Evolutionary conservation across 2,888 invertebrate species (phyloP).

Genomic region (Oligia latruncula): DNA sequence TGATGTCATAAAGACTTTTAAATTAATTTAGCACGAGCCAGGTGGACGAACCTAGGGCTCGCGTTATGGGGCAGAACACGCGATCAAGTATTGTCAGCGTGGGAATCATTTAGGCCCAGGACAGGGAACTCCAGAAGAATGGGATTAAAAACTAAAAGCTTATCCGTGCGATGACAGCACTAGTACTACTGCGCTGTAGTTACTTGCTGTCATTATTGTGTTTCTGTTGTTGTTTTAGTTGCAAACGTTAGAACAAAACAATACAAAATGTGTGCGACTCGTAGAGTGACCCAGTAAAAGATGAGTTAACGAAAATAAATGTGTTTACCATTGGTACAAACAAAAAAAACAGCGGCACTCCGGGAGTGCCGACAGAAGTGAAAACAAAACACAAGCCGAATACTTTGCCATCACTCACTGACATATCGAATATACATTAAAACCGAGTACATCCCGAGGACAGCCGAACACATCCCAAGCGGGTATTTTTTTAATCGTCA

Average conservation of each 20-base stretch:
- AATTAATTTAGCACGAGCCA: constrained; percentile 25
- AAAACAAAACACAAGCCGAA: too few species aligned
- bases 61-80: constrained; percentile 20
- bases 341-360: too few species aligned
- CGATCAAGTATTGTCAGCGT: constrained; percentile 23
- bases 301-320: not conserved
- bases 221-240: not conserved
- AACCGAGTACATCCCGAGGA: too few species aligned
- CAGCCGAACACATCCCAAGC: too few species aligned
- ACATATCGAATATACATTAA: too few species aligned
- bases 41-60: constrained; percentile 25
- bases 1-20: constrained; percentile 15
- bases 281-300: not conserved
- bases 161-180: not conserved
- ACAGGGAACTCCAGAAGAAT: not conserved
- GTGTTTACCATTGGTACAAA: not conserved
- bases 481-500: too few species aligned
- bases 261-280: not conserved
- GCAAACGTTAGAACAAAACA: not conserved
- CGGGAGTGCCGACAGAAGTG: too few species aligned
- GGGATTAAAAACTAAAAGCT: not conserved
- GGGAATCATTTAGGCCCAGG: constrained; percentile 15
- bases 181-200: too few species aligned
- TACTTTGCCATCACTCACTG: too few species aligned
- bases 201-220: not conserved